Conservation (phyloP, 2,888 invertebrate genomes). For the Leptinotarsa peninsularis region DNA sequence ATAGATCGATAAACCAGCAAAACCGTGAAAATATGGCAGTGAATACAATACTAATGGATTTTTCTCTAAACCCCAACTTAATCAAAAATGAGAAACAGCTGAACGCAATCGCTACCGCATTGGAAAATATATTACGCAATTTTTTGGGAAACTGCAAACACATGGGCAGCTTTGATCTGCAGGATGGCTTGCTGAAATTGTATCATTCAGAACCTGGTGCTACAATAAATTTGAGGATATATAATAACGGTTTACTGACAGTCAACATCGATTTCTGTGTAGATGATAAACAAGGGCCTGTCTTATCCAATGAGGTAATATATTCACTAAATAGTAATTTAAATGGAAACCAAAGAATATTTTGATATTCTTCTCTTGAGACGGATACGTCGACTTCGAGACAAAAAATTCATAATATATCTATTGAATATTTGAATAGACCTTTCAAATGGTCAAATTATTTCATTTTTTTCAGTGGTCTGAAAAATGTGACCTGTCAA, state of each 20-base stretch:
- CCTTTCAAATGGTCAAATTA: no score
- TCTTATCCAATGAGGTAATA: conserved; percentile 82
- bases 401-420: no score
- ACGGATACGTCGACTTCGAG: no score
- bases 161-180: conserved; percentile 75
- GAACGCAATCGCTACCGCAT: conserved; percentile 74
- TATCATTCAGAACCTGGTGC: conserved; percentile 78
- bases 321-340: no score
- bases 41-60: conserved; percentile 83
- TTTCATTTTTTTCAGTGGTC: no score
- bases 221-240: conserved; percentile 79
- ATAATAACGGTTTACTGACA: conserved; percentile 81
- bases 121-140: conserved; percentile 78
- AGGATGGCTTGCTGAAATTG: conserved; percentile 78
- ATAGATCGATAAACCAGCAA: not conserved
- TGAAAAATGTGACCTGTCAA: no score
- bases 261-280: conserved; percentile 87
- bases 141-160: conserved; percentile 79
- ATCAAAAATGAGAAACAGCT: conserved; percentile 77
- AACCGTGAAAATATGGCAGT: conserved; percentile 73
- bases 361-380: no score
- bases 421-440: no score
- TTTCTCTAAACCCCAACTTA: conserved; percentile 78
- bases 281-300: conserved; percentile 78
- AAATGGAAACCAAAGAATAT: no score